Conservation (phyloP, 2,113 vertebrate species). For the Steatornis caripensis region DNA sequence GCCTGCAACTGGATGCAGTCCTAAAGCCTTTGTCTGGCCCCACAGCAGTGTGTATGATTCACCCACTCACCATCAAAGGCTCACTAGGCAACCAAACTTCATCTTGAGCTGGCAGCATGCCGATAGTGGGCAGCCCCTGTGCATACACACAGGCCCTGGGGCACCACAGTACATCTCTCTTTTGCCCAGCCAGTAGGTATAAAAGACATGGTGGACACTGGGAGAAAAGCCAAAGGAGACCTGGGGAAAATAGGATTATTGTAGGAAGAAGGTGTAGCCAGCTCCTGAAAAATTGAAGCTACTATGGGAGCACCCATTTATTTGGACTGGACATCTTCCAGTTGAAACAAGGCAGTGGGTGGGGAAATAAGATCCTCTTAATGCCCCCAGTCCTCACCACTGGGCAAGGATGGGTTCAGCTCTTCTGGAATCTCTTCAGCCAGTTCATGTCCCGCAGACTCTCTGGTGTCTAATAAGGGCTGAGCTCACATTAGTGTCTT, state of each 20-base stretch:
- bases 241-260: not conserved
- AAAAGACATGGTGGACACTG: not conserved
- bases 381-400: not conserved
- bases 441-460: not conserved
- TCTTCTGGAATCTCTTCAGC: not conserved
- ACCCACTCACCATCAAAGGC: not conserved
- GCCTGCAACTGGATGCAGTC: not conserved
- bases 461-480: not conserved
- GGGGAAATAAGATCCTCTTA: not conserved
- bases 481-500: not conserved
- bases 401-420: not conserved
- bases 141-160: not conserved
- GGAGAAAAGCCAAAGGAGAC: not conserved
- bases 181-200: not conserved
- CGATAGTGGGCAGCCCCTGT: not conserved
- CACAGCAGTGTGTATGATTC: not conserved
- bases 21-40: not conserved
- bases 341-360: not conserved
- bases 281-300: not conserved
- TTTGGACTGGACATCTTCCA: not conserved
- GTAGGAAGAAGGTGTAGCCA: not conserved
- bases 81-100: not conserved
- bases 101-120: not conserved
- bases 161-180: not conserved
- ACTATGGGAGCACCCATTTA: not conserved